Evolutionary conservation across 2,888 invertebrate genomes (phyloP).

Genomic region (Julus scanicus): DNA sequence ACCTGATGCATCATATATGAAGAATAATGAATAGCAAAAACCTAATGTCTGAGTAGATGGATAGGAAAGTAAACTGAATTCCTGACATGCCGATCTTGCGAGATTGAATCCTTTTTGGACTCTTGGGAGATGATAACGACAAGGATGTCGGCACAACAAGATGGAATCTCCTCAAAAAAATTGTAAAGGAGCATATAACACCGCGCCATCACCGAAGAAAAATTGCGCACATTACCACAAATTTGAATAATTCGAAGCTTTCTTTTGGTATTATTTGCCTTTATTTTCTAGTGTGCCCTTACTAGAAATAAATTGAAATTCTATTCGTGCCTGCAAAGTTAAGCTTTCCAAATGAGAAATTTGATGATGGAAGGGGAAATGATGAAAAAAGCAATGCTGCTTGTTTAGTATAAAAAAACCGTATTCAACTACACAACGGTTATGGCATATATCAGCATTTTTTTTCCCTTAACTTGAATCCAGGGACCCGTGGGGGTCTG

Average conservation of each 20-base stretch:
- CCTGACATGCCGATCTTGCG: not conserved
- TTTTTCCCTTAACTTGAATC: not conserved
- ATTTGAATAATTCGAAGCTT: conserved; percentile 23
- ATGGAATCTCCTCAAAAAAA: conserved; percentile 12
- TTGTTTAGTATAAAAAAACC: not conserved
- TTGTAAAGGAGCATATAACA: conserved; percentile 4
- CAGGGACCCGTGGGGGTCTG: not conserved
- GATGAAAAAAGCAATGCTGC: not conserved
- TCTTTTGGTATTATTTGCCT: conserved; percentile 9
- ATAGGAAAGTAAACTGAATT: conserved; percentile 1
- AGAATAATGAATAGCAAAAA: not conserved
- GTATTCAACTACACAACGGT: not conserved
- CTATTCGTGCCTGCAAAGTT: not conserved
- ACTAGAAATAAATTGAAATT: conserved; percentile 10
- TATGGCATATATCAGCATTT: not conserved
- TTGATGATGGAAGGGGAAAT: conserved; percentile 17
- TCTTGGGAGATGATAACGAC: not conserved
- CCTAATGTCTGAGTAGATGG: not conserved
- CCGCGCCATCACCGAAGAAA: not conserved
- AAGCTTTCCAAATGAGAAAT: conserved; percentile 10
- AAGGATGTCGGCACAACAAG: not conserved
- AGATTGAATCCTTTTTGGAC: conserved; percentile 26
- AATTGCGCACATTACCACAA: not conserved
- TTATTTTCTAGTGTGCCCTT: not conserved
- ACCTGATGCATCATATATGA: conserved; percentile 12